Base-by-base conservation (phyloP, 2,888 invertebrate species). In the Elmis aenea region DNA sequence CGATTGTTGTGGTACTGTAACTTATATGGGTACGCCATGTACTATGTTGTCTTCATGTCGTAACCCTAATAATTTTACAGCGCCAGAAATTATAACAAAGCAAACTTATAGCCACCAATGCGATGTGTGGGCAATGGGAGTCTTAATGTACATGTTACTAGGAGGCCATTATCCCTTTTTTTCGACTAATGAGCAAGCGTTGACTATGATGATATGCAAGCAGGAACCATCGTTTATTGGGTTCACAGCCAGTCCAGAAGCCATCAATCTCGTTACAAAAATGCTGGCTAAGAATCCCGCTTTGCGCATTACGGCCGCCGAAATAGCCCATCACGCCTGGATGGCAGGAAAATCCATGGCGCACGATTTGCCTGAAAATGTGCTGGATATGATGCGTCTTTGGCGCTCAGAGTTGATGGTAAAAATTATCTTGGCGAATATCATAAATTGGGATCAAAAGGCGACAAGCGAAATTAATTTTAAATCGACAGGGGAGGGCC, bases 41-140 rank as follows among this genome's bases (percentile, higher is more conserved):
- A 8, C 5, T 18, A 18, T 18, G 18, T 18, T n/a, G n/a, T n/a
- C n/a, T n/a, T n/a, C n/a, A n/a, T n/a, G n/a, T n/a, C n/a, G n/a
- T n/a, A n/a, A n/a, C n/a, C n/a, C n/a, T n/a, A n/a, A 18, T 18
- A 18, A 13, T 13, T 41, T 53, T 56, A 28, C 33, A 69, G 76
- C 77, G n/a, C 77, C 77, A 13, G 77, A 77, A 65, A 72, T 77
- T 44, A 59, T 75, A 21, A 66, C 67, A 23, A 59, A 58, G 31
- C 69, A 69, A 46, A 67, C 71, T 0, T 77, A 77, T 58, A 75
- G 74, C 50, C 73, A 76, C 48, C 71, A 72, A 46, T 77, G 76
- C 57, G 77, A 77, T 51, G 68, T 76, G 6, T 77, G 77, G 77
- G 71, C 76, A 1, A 65, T 75, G 55, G 77, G 77, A 5, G 65